Percentiles rank a stretch among this genome's conserved stretches.
phyloP scores from a whole-genome alignment of 2,797 vertebrate species.

The Myotis myotis region DNA sequence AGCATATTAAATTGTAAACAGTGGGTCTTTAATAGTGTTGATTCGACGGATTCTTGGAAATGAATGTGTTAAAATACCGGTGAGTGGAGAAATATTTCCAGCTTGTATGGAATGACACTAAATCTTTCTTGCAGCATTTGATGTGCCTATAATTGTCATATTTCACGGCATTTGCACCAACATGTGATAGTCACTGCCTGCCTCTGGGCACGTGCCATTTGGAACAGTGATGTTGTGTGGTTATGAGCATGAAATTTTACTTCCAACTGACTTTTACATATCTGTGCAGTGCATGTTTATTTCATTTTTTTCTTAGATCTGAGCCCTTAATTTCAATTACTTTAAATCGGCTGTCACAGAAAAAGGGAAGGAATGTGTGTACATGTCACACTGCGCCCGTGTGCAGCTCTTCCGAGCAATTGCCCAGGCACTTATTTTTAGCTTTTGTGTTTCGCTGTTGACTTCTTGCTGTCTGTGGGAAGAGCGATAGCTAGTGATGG shows the following conservation, averaged over 20 bases:
- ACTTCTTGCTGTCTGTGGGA: constrained; percentile 69
- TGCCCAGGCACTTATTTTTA: constrained; percentile 65
- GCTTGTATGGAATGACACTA: constrained; percentile 71
- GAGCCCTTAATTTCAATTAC: constrained; percentile 67
- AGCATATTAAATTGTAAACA: neutral
- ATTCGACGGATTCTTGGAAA: constrained; percentile 56
- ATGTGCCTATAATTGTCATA: constrained; percentile 78
- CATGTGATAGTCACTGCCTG: neutral
- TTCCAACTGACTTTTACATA: constrained; percentile 55
- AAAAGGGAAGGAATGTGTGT: neutral
- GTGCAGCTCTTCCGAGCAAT: constrained; percentile 63
- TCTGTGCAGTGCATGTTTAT: constrained; percentile 67
- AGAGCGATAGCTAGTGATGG: constrained; percentile 59
- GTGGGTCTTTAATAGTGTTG: constrained; percentile 14
- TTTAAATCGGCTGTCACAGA: constrained; percentile 62
- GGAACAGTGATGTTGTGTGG: neutral
- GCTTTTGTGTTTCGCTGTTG: constrained; percentile 75
- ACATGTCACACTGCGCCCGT: constrained; percentile 71
- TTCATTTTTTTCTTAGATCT: constrained; percentile 51
- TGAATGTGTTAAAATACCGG: constrained; percentile 70
- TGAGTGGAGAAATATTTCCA: constrained; percentile 74
- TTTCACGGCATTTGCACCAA: constrained; percentile 51
- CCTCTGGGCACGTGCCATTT: neutral
- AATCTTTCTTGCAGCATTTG: constrained; percentile 70
- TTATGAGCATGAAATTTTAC: constrained; percentile 61